Base-by-base conservation (phyloP, 2,797 vertebrate species). In the Sciurus vulgaris region DNA sequence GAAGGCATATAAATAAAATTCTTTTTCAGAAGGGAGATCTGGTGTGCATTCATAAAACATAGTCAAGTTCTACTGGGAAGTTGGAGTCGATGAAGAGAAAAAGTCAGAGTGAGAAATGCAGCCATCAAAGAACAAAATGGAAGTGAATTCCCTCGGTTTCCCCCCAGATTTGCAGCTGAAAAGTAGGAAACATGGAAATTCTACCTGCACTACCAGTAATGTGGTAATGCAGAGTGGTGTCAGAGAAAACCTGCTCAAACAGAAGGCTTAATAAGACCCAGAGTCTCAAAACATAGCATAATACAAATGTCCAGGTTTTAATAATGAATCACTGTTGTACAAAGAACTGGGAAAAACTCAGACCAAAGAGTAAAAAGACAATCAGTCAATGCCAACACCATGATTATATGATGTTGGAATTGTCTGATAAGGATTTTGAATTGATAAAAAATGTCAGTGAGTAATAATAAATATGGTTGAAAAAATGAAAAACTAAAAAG, bases 161-260 rank as follows among this genome's bases (percentile, higher is more conserved):
- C 47, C 54, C 35, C 9, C 22, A 81, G 30, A 65, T 5, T 72
- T 86, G 33, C 35, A 91, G 33, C 47, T 56, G 33, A 81, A 67
- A 77, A 51, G 3, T 12, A 61, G 3, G 38, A 12, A 89, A 89
- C 24, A 0, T 82, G 35, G 54, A 89, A 89, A 4, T 61, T 94
- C 61, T 78, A 35, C 14, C 10, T 74, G 33, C 3, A n/a, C 20
- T 49, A 30, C 41, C 63, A 91, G 49, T 82, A 69, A 30, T 6
- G 15, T 56, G 13, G 33, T 11, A 41, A 51, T 91, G 13, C 3
- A 91, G 44, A 87, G 74, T 54, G 67, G 44, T 82, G 30, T 90
- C 81, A 77, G 28, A 79, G 18, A 93, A 95, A 86, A 76, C 10
- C 12, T 83, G 83, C 12, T 83, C 77, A 95, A 83, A 49, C 8